Percentiles rank a stretch among this genome's conserved stretches.
Evolutionary conservation across 2,888 invertebrate genomes (phyloP).

Genomic region (Hartigia nigra): DNA sequence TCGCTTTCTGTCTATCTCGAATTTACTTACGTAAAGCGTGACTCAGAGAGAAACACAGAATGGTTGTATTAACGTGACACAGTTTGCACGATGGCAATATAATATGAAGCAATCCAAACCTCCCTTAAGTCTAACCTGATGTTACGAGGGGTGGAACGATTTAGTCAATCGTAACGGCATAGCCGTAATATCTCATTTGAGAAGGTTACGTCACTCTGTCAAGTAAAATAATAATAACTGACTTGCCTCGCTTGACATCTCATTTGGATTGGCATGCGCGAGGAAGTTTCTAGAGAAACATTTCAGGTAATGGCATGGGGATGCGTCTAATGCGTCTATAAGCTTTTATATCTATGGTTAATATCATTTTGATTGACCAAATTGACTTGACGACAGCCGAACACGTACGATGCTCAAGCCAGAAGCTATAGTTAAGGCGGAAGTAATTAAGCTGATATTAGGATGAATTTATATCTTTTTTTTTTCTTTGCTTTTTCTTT

Average conservation of each 20-base stretch:
- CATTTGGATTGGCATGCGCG: conserved; percentile 14
- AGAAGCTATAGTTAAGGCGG: background rate
- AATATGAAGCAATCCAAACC: conserved; percentile 48
- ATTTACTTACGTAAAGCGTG: background rate
- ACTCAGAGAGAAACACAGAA: background rate
- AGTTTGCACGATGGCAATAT: conserved; percentile 44
- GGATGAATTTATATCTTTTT: background rate
- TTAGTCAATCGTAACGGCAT: conserved; percentile 50
- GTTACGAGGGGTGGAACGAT: conserved; percentile 48
- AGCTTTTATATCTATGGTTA: background rate
- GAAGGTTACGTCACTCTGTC: conserved; percentile 9
- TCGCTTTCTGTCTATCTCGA: background rate
- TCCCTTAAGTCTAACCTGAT: conserved; percentile 38
- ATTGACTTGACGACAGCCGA: background rate
- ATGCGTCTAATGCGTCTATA: background rate
- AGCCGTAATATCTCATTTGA: conserved; percentile 41
- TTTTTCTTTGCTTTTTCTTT: background rate
- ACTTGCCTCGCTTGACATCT: conserved; percentile 30
- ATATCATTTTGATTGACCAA: background rate
- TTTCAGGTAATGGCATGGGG: background rate
- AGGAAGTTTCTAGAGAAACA: background rate
- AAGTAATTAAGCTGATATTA: background rate
- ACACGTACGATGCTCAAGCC: background rate
- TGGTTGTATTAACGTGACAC: conserved; percentile 26
- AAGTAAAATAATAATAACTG: conserved; percentile 46